phyloP scores from a whole-genome alignment of 1,140 invertebrate species.

The Lucilia cuprina region DNA sequence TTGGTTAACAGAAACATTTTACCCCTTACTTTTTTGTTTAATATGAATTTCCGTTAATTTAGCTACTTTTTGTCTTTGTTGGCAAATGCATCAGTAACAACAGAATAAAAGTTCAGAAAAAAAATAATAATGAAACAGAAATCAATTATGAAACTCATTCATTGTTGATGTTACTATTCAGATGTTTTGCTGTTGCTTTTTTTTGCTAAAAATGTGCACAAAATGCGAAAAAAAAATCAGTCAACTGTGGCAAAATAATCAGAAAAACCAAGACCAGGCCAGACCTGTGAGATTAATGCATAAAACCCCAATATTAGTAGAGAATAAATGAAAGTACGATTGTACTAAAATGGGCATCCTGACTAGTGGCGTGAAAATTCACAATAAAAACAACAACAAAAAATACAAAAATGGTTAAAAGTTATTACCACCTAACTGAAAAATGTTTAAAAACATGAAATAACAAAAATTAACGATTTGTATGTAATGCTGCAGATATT shows the following conservation, averaged over 20 bases:
- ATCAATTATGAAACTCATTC: conserved; percentile 29
- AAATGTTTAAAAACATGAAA: too few species aligned
- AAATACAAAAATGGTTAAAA: not conserved
- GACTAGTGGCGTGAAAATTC: conserved; percentile 9
- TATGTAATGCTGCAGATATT: too few species aligned
- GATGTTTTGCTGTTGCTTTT: not conserved
- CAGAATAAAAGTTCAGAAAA: not conserved
- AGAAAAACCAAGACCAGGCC: conserved; percentile 4
- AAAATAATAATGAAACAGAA: not conserved
- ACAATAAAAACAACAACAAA: not conserved
- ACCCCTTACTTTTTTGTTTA: not conserved
- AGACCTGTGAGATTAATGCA: conserved; percentile 16
- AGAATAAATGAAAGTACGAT: not conserved
- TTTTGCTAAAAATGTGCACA: not conserved
- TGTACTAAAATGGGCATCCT: not conserved
- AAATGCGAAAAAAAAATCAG: conserved; percentile 12
- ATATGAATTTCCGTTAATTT: conserved; percentile 20
- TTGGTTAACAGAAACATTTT: not conserved
- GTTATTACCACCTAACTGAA: too few species aligned
- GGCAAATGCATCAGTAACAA: not conserved
- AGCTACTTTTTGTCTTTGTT: conserved; percentile 8
- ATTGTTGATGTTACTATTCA: conserved; percentile 23
- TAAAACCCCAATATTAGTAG: conserved; percentile 21
- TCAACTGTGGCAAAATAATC: not conserved
- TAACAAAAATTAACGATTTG: too few species aligned